Evolutionary conservation across 2,888 invertebrate species (phyloP), one percentile per base, ranked within the genome.

Genomic region (Teinopalpus imperialis): DNA sequence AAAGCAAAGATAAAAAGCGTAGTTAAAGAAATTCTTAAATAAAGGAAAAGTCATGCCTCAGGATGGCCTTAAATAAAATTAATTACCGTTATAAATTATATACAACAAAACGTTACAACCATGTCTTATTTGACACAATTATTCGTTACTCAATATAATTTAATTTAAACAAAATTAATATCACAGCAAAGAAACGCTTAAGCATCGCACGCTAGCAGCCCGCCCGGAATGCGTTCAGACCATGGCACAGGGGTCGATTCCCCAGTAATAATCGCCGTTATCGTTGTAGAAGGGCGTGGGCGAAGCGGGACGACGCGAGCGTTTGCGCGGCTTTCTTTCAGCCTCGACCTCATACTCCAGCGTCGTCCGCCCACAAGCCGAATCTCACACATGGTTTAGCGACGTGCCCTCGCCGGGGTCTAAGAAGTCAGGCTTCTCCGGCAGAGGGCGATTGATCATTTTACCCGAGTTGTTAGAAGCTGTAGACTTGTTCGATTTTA

Each of bases 391-490:
- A 13, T 60, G 63, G 46, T 66, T 66, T 31, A 63, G 80, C 42
- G 90, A 85, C 1, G 83, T 73, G 1, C 83, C 85, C 42, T 81
- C 85, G n/a, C 78, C 83, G 2, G 76, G 69, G 56, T 83, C 81
- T 27, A 65, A 36, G 13, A 52, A 45, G 18, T 49, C 74, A 9
- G 93, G 93, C 66, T 92, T 93, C 51, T 91, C 91, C 0, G 93
- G 93, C 23, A 94, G 75, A n/a, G 93, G 93, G 53, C 93, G 85
- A 60, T 93, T 91, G 16, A 92, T 86, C 92, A 93, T 93, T 59
- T 90, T 91, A 14, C 72, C 80, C 1, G 85, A 80, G n/a, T 81
- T 76, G 20, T 81, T 83, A 1, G 90, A 87, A 5, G 70, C 51
- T 5, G 66, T 72, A 1, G 74, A 74, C 50, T 69, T 72, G 39